Evolutionary conservation across 92 coral and sea anemone species (phyloP).

Genomic region (Heliopora coerulea): DNA sequence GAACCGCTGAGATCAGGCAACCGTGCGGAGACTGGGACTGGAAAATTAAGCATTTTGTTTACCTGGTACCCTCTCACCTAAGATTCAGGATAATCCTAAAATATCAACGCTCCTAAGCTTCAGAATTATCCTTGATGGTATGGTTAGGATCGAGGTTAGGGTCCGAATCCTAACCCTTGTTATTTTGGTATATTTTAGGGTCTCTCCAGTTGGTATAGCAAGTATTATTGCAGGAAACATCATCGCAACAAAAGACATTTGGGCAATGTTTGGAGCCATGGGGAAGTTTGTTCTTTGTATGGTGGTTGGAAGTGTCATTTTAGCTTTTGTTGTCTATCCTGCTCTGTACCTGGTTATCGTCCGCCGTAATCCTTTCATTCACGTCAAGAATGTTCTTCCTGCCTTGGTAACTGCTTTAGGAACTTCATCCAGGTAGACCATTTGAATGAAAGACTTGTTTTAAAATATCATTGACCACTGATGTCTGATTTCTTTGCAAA

Average conservation of each 20-base stretch:
- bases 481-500: no score
- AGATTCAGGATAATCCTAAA: no score
- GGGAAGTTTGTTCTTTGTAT: neutral
- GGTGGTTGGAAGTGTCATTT: neutral
- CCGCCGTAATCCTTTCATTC: neutral
- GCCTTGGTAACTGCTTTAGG: slow-evolving; percentile 21
- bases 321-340: slow-evolving; percentile 1
- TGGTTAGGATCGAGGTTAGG: no score
- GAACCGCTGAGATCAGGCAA: no score
- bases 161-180: no score
- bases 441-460: no score
- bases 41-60: no score
- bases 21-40: no score
- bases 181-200: slow-evolving; percentile 10
- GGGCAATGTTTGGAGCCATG: neutral
- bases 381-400: neutral
- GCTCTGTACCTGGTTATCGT: slow-evolving; percentile 3
- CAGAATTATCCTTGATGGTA: no score
- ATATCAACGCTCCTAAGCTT: no score
- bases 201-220: slow-evolving; percentile 15
- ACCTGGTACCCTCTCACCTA: no score
- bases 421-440: slow-evolving; percentile 4
- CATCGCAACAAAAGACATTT: neutral
- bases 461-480: no score
- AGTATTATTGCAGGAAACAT: slow-evolving; percentile 23